Evolutionary conservation across 2,797 vertebrate genomes (phyloP).

Genomic region (Peromyscus nudipes): DNA sequence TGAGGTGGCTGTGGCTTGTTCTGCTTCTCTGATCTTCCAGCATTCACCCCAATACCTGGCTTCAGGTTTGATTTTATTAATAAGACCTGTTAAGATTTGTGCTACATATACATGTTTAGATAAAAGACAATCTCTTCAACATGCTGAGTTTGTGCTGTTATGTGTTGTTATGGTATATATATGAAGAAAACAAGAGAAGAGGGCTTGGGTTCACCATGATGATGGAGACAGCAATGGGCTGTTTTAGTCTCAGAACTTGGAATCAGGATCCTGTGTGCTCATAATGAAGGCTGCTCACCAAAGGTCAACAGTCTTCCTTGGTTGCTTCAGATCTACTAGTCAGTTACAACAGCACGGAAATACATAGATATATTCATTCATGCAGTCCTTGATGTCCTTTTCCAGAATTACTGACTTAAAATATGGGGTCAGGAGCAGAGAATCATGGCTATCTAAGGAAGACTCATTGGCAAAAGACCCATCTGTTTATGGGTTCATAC

Average conservation of each 20-base stretch:
- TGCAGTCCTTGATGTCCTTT: background rate
- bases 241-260: background rate
- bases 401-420: background rate
- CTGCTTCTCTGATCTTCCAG: too few species aligned
- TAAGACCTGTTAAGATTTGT: too few species aligned
- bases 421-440: background rate
- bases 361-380: background rate
- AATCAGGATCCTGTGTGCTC: background rate
- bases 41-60: too few species aligned
- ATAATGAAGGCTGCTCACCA: background rate
- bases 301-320: background rate
- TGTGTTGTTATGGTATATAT: background rate
- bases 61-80: too few species aligned
- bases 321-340: background rate
- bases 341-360: background rate
- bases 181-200: background rate
- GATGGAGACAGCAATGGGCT: background rate
- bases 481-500: background rate
- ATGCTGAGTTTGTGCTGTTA: background rate
- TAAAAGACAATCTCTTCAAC: background rate
- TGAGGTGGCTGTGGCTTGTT: too few species aligned
- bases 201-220: background rate
- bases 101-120: too few species aligned
- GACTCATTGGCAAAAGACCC: background rate
- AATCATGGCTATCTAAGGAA: background rate